A percentile compares a stretch with the other conserved stretches of the same genome.
Evolutionary conservation across 2,797 vertebrate genomes (phyloP).

Genomic region (Mastacembelus armatus): DNA sequence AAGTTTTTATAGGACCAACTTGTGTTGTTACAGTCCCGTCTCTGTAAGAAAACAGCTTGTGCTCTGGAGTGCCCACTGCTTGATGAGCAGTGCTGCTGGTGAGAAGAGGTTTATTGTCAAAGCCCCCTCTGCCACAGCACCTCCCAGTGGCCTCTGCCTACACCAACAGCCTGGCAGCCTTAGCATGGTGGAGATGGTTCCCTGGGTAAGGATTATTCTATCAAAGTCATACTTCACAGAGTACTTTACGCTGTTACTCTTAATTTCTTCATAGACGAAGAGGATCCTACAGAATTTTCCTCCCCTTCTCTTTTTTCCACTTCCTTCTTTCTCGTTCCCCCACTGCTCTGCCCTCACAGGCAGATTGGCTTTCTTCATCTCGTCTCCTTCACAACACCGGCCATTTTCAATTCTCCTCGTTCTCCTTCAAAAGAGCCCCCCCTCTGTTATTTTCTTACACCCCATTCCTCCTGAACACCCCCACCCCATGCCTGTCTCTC

Average conservation of each 20-base stretch:
- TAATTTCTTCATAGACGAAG: slow-evolving; percentile 62
- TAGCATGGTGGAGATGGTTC: slow-evolving; percentile 29
- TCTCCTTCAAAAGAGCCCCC: slow-evolving; percentile 81
- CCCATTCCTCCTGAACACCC: slow-evolving; percentile 8
- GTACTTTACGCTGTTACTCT: slow-evolving; percentile 58
- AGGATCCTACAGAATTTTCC: slow-evolving; percentile 32
- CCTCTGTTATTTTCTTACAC: slow-evolving; percentile 43
- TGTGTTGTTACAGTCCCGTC: slow-evolving; percentile 73
- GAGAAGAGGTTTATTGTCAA: slow-evolving; percentile 60
- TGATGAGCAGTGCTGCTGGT: slow-evolving; percentile 70
- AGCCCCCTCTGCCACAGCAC: slow-evolving; percentile 77
- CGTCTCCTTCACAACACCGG: slow-evolving; percentile 76
- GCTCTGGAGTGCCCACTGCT: slow-evolving; percentile 64
- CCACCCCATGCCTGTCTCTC: slow-evolving; percentile 66
- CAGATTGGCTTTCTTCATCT: slow-evolving; percentile 83
- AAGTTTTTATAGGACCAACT: slow-evolving; percentile 71
- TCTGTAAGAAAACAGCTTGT: slow-evolving; percentile 71
- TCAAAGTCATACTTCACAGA: slow-evolving; percentile 57
- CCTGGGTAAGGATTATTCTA: slow-evolving; percentile 61
- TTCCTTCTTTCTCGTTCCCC: slow-evolving; percentile 37
- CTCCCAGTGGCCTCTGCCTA: slow-evolving; percentile 77
- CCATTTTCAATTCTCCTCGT: slow-evolving; percentile 83
- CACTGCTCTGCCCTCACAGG: slow-evolving; percentile 70
- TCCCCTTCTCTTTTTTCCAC: slow-evolving; percentile 20
- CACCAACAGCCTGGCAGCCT: slow-evolving; percentile 51